Evolutionary conservation across 2,113 vertebrate species (phyloP).

Genomic region (Megaleporinus macrocephalus): DNA sequence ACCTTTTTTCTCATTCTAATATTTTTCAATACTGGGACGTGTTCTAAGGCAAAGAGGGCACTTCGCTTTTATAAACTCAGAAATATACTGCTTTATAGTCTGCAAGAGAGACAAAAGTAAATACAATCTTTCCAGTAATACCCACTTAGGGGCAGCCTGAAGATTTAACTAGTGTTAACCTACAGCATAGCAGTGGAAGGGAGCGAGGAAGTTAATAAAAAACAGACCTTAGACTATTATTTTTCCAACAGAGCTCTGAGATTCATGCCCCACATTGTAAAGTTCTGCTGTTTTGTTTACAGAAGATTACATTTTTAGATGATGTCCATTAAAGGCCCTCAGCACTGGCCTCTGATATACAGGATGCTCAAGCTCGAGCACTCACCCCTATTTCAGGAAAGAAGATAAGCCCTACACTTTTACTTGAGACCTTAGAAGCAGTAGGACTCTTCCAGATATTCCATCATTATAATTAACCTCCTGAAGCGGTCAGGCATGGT

Average conservation of each 20-base stretch:
- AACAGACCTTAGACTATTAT: neutral
- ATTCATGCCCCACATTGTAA: neutral
- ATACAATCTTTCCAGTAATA: conserved; percentile 30
- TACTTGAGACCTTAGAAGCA: neutral
- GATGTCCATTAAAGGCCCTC: neutral
- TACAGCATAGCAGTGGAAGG: neutral
- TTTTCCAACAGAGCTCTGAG: neutral
- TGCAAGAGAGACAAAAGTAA: neutral
- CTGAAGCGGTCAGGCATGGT: neutral
- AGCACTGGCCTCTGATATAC: conserved; percentile 30
- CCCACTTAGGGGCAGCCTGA: conserved; percentile 55
- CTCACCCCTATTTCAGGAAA: neutral
- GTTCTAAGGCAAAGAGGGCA: neutral
- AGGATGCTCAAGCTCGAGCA: conserved; percentile 23
- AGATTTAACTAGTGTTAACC: neutral
- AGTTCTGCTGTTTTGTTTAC: conserved; percentile 23
- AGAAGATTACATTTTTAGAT: conserved; percentile 3
- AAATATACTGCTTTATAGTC: neutral
- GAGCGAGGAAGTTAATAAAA: neutral
- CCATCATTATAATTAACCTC: neutral
- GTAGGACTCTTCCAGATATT: neutral
- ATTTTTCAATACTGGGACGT: neutral
- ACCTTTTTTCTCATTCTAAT: too few relatives aligned
- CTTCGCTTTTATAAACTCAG: neutral
- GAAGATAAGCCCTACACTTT: neutral